Percentiles rank a stretch among this genome's conserved stretches.
Evolutionary conservation across 2,888 invertebrate genomes (phyloP).

Genomic region (Choreutis nemorana): DNA sequence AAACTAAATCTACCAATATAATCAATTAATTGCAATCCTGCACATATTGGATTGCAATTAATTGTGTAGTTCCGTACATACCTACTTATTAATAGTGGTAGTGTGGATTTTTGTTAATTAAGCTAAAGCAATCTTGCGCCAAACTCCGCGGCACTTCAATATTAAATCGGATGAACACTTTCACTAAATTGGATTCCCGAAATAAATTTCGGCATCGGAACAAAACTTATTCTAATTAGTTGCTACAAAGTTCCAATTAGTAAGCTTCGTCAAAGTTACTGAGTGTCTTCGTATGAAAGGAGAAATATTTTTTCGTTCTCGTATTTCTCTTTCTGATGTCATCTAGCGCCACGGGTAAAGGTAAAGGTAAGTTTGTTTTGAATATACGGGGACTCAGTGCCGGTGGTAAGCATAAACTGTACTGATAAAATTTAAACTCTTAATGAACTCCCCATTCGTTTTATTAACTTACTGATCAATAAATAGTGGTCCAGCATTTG

Average conservation of each 20-base stretch:
- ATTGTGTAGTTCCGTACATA: too few relatives aligned
- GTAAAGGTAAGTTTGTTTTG: too few relatives aligned
- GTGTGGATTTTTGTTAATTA: too few relatives aligned
- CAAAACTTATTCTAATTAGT: constrained; percentile 45
- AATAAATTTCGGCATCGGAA: constrained; percentile 24
- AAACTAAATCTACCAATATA: too few relatives aligned
- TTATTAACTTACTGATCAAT: constrained; percentile 40
- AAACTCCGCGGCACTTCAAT: constrained; percentile 4
- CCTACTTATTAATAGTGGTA: too few relatives aligned
- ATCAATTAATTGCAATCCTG: too few relatives aligned
- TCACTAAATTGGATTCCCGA: constrained; percentile 20
- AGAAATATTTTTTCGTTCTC: too few relatives aligned
- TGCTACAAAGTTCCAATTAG: constrained; percentile 49
- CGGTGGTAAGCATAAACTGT: constrained; percentile 48
- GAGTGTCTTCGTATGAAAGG: too few relatives aligned
- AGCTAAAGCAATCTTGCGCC: too few relatives aligned
- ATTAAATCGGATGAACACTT: constrained; percentile 19
- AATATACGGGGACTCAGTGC: constrained; percentile 20
- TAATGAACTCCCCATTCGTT: constrained; percentile 48
- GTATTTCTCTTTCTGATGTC: too few relatives aligned
- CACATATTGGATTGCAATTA: too few relatives aligned
- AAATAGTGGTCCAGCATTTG: constrained; percentile 19
- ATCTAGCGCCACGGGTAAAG: too few relatives aligned
- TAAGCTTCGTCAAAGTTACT: constrained; percentile 40
- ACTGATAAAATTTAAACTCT: constrained; percentile 52